These are phyloP conservation scores for Eurytoma adleriae DNA, from an alignment of 2,888 invertebrate genomes.

Conservation along the genomic window DNA sequence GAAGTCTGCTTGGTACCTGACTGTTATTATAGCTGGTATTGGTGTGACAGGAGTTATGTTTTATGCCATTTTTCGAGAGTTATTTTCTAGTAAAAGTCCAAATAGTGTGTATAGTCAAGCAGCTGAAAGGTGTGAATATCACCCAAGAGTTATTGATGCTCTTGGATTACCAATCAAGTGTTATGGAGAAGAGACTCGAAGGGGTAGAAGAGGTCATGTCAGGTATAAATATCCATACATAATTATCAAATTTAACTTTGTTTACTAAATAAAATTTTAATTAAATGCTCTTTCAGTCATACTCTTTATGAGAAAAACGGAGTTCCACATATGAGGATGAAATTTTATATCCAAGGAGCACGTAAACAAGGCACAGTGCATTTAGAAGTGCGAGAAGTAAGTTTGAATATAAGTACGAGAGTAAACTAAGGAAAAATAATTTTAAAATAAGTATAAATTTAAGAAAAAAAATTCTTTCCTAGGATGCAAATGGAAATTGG, in stretches of 20 bases:
- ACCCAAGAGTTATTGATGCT: conserved; percentile 87
- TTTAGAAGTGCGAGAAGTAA: conserved; percentile 90
- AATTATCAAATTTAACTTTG: too few relatives aligned
- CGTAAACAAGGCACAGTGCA: conserved; percentile 90
- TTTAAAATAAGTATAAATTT: conserved; percentile 36
- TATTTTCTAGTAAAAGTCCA: conserved; percentile 92
- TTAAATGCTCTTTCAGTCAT: conserved; percentile 78
- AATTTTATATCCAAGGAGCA: conserved; percentile 92
- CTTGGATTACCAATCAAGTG: conserved; percentile 94
- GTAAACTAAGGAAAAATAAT: conserved; percentile 12
- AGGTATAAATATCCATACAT: conserved; percentile 74
- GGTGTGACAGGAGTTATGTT: conserved; percentile 90
- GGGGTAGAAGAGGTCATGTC: conserved; percentile 90
- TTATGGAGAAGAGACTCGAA: conserved; percentile 90
- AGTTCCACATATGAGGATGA: conserved; percentile 89
- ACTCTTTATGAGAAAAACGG: conserved; percentile 86
- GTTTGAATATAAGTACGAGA: conserved; percentile 37
- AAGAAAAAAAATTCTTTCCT: conserved; percentile 70
- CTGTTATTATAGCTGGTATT: conserved; percentile 87
- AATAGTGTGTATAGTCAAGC: conserved; percentile 90
- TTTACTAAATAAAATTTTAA: neutral
- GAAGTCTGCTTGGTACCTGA: conserved; percentile 91
- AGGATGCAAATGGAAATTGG: conserved; percentile 87
- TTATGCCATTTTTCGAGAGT: conserved; percentile 89
- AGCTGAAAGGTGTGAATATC: conserved; percentile 85